Percentiles rank a stretch among this genome's conserved stretches.
Conservation (phyloP, 2,113 vertebrate species). For the Nerophis ophidion region DNA sequence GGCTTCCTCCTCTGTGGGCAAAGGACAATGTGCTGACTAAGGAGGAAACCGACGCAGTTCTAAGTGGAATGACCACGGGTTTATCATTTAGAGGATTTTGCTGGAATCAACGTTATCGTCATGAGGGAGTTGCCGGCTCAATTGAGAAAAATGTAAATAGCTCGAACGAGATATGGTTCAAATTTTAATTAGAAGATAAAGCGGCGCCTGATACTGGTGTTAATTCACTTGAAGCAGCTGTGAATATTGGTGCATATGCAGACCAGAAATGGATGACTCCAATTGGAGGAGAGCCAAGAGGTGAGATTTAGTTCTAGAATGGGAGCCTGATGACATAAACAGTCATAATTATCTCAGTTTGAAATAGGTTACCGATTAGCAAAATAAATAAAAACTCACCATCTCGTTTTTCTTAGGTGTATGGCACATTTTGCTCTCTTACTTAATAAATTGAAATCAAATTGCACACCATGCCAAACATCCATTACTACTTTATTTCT, state of each 20-base stretch:
- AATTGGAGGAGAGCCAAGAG: neutral
- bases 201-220: neutral
- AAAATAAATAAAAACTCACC: too few relatives aligned
- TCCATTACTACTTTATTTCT: too few relatives aligned
- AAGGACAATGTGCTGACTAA: constrained; percentile 63
- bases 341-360: too few relatives aligned
- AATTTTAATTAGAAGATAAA: neutral
- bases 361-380: too few relatives aligned
- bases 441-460: neutral
- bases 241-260: neutral
- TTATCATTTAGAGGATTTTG: constrained; percentile 32
- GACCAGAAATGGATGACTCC: neutral
- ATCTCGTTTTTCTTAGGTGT: neutral
- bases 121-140: neutral
- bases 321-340: constrained; percentile 24
- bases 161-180: neutral
- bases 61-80: constrained; percentile 24
- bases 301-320: neutral
- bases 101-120: constrained; percentile 27
- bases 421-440: constrained; percentile 15
- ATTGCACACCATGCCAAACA: neutral
- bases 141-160: neutral
- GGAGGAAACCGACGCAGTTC: constrained; percentile 22
- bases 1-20: constrained; percentile 54
- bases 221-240: neutral